Percentiles rank a stretch among this genome's conserved stretches.
phyloP scores from a whole-genome alignment of 2,888 invertebrate species.

The Bugulina stolonifera region DNA sequence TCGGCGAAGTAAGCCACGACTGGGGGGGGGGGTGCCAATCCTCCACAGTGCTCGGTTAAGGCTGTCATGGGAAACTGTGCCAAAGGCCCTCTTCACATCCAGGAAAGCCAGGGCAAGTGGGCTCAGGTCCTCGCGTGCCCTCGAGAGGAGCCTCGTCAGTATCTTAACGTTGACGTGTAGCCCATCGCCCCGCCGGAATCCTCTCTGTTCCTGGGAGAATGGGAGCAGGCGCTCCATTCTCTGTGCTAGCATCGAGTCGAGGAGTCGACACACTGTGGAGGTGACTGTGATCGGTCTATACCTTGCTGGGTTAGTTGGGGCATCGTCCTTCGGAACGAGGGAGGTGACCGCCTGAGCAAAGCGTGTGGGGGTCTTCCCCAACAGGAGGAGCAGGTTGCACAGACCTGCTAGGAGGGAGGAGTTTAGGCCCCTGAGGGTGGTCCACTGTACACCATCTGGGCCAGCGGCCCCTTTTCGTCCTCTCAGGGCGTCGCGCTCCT shows the following conservation, averaged over 20 bases:
- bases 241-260: background rate
- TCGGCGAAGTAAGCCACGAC: too few relatives aligned
- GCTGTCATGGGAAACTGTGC: background rate
- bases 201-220: background rate
- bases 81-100: constrained; percentile 2
- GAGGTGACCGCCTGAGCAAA: background rate
- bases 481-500: too few relatives aligned
- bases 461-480: background rate
- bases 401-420: background rate
- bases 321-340: background rate
- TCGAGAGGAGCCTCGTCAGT: background rate
- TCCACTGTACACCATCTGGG: background rate
- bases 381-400: background rate
- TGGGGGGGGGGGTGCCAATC: background rate
- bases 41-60: background rate
- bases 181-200: constrained; percentile 3
- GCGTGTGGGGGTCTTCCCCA: background rate
- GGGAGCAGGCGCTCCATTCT: background rate
- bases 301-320: background rate
- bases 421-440: background rate
- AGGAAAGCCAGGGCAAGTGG: background rate
- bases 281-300: background rate
- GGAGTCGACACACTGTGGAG: background rate
- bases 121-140: background rate
- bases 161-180: background rate